These are phyloP conservation scores for Pristionchus mayeri DNA, from an alignment of 2,888 invertebrate species.

Conservation along the genomic window DNA sequence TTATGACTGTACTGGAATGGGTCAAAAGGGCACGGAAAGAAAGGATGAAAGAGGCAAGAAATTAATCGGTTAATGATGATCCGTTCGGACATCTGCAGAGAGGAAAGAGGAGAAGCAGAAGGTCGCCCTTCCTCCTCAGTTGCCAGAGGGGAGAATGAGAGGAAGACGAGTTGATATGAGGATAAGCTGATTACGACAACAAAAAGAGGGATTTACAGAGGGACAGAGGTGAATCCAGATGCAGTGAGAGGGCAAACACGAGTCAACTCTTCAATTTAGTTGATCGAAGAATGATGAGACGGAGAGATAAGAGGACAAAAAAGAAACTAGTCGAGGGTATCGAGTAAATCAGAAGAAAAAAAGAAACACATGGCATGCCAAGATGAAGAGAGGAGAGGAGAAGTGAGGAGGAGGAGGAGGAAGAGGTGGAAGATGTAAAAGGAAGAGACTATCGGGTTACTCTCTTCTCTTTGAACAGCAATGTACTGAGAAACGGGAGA, in stretches of 20 bases:
- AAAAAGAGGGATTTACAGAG: background rate
- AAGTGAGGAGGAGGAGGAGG: background rate
- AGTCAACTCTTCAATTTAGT: background rate
- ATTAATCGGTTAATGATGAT: conserved; percentile 43
- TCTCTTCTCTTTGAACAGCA: conserved; percentile 11
- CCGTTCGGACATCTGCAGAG: conserved; percentile 29
- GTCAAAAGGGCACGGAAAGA: conserved; percentile 32
- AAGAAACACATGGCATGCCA: background rate
- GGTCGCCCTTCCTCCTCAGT: background rate
- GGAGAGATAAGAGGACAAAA: conserved; percentile 9
- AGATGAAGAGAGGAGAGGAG: conserved; percentile 9
- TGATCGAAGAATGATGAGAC: conserved; percentile 27
- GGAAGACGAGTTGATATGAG: no score
- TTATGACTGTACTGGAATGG: conserved; percentile 41
- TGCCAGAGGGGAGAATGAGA: no score
- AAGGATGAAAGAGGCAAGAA: background rate
- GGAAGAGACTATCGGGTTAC: background rate
- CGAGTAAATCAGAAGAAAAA: conserved; percentile 7
- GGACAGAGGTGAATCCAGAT: conserved; percentile 8
- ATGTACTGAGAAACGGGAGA: conserved; percentile 3
- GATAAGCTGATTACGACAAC: conserved; percentile 39
- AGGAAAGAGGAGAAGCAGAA: background rate
- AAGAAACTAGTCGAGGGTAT: background rate
- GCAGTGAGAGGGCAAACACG: background rate
- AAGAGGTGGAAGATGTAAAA: conserved; percentile 1